Evolutionary conservation across 1,140 invertebrate genomes (phyloP), one percentile per base, ranked within the genome.

Genomic region (Cepaea nemoralis): DNA sequence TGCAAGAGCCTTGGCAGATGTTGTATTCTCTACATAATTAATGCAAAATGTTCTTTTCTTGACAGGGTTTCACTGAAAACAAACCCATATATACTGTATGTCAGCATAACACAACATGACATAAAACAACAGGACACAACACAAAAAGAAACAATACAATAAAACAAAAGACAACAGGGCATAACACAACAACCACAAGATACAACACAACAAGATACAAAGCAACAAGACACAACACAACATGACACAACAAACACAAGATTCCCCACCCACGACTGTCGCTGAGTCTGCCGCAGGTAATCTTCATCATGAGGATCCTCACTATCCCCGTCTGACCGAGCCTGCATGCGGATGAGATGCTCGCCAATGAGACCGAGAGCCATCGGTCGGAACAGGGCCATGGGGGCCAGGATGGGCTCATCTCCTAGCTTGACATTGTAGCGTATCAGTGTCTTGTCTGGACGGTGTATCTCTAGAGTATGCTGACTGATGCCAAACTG

Each of bases 231-330:
- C 45, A n/a, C n/a, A n/a, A n/a, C n/a, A n/a, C n/a, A n/a, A n/a
- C n/a, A 48, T 55, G 42, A n/a, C n/a, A n/a, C n/a, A n/a, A n/a
- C n/a, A n/a, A 27, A 19, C 24, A n/a, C 35, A n/a, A n/a, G n/a
- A n/a, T n/a, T n/a, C n/a, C n/a, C 74, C 48, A 66, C 82, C 78
- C 77, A 48, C 19, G 80, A 79, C 63, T 84, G 83, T 33, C 84
- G 33, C 50, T 83, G 80, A 19, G 84, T 85, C 79, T 91, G 91
- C 31, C 86, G 80, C 5, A 99, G 91, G 89, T 97, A 99, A 90
- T 95, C 95, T 70, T 96, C 96, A 93, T 98, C 97, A 90, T 97
- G 96, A 16, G 97, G 97, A 92, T 99, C 97, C 91, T 97, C 96
- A 6, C 96, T 94, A 90, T 98, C 96, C 71, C 96, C 95, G 39